These are phyloP conservation scores for Lepidonotus clava DNA, from an alignment of 2,888 invertebrate species.

Conservation along the genomic window DNA sequence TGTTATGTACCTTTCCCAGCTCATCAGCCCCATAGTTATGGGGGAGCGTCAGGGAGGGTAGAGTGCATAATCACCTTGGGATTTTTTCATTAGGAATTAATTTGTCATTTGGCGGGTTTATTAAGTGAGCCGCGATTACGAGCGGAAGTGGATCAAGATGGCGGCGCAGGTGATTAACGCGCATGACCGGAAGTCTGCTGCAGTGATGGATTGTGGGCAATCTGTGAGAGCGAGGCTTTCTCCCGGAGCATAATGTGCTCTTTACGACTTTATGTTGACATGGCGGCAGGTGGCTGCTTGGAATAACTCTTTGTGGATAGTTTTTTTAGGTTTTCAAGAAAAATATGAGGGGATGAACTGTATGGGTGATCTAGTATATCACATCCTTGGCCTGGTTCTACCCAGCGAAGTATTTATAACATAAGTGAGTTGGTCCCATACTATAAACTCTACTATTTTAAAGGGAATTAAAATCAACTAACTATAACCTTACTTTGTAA, in stretches of 20 bases:
- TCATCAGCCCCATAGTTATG: no score
- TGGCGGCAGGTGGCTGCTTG: background rate
- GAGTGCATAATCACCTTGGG: constrained; percentile 21
- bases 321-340: no score
- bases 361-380: no score
- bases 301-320: background rate
- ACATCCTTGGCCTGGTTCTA: no score
- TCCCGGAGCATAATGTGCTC: background rate
- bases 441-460: no score
- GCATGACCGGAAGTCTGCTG: constrained; percentile 38
- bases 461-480: no score
- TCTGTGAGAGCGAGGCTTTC: background rate
- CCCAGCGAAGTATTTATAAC: no score
- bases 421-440: no score
- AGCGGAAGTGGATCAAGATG: constrained; percentile 49
- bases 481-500: no score
- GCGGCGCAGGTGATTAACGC: constrained; percentile 36
- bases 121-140: constrained; percentile 39
- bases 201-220: constrained; percentile 35
- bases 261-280: constrained; percentile 2
- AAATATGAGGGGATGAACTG: no score
- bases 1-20: no score
- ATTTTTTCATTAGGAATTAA: constrained; percentile 50
- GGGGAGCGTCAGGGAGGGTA: background rate
- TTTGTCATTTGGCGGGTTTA: constrained; percentile 44